Percentiles rank a stretch among this genome's conserved stretches.
Conservation (phyloP, 2,113 vertebrate genomes). For the Neotragus moschatus region DNA sequence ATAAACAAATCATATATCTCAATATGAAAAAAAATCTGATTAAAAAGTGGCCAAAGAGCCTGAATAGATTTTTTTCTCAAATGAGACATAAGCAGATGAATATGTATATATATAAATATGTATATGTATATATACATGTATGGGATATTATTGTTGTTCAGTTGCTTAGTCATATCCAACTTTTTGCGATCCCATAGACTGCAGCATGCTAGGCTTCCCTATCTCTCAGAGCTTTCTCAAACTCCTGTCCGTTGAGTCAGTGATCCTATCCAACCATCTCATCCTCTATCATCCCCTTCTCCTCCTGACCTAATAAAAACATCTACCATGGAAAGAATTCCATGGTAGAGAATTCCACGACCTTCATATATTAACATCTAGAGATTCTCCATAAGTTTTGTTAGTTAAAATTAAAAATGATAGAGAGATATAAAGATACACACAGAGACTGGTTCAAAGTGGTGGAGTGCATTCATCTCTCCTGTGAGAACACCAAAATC, state of each 20-base stretch:
- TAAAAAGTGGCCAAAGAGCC: not conserved
- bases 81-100: not conserved
- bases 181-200: rapidly evolving
- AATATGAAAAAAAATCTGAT: not conserved
- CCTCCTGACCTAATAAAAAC: too few relatives aligned
- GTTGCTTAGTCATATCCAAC: not conserved
- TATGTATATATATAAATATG: not conserved
- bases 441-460: not conserved
- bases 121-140: not conserved
- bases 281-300: not conserved
- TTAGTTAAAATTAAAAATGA: not conserved
- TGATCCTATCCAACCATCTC: not conserved
- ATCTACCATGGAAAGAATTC: too few relatives aligned
- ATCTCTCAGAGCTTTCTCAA: not conserved
- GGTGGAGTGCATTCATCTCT: not conserved
- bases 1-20: not conserved
- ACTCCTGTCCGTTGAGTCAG: not conserved
- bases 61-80: not conserved
- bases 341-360: too few relatives aligned
- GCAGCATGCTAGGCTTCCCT: not conserved
- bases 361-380: not conserved
- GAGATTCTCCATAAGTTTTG: not conserved
- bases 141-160: too few relatives aligned
- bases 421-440: not conserved
- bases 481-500: not conserved